Base-by-base conservation (phyloP, 2,797 vertebrate species). In the Toxotes lorentzi region DNA sequence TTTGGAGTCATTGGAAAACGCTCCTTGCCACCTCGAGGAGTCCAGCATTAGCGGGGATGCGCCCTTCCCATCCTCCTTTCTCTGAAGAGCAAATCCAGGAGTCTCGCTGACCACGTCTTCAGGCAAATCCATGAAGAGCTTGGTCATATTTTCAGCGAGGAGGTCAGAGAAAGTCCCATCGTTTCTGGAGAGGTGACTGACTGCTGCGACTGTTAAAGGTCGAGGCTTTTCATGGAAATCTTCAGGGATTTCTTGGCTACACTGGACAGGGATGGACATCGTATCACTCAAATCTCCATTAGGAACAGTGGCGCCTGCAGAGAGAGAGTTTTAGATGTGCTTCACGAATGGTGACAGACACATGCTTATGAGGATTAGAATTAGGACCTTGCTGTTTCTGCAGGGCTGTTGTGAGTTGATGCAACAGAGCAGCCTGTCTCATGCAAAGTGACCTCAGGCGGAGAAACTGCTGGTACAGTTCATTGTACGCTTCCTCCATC, bases 401-500 rank as follows among this genome's bases (percentile, higher is more conserved):
- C 76, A 94, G 88, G 30, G 87, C 85, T 59, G 87, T 47, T 0
- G 82, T 89, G 68, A 97, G 93, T 57, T 95, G 89, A 45, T 89
- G 91, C 7, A 97, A 88, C 60, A 97, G 93, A 59, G 95, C 88
- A 0, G 95, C 93, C 86, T 97, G 97, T 85, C 86, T 94, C 48
- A 90, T 43, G 60, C 97, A 97, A 57, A 97, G 85, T 1, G 95
- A 88, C 87, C 87, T 95, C 78, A 97, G 93, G 53, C 64, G 60
- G 47, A 95, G 60, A 47, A 96, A 95, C 92, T 97, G 92, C 86
- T 90, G 85, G 34, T 95, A 93, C 72, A 97, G 94, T 56, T 95
- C 91, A 27, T 38, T 84, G 86, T 96, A 94, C 0, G 95, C 92
- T 60, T 96, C 93, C 86, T 96, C 96, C 96, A 97, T 96, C 86